Conservation (phyloP, 35 echinoderm and acorn worm genomes). For the Stichopus chloronotus region DNA sequence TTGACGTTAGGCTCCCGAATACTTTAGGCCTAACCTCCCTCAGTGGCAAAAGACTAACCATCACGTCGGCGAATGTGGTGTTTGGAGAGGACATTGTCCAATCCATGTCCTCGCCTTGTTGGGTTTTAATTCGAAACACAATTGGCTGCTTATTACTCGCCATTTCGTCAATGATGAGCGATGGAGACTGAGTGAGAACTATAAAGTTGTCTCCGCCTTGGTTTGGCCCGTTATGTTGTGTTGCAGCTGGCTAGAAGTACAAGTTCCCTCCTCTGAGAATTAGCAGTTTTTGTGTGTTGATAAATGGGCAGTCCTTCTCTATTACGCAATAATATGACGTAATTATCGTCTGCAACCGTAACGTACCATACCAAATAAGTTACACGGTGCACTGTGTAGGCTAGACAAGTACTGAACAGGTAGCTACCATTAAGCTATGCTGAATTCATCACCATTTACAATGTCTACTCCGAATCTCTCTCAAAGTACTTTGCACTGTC, state of each 20-base stretch:
- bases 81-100: constrained; percentile 56
- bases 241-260: too few relatives aligned
- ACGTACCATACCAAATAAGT: neutral
- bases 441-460: neutral
- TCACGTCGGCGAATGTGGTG: constrained; percentile 37
- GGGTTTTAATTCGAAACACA: constrained; percentile 50
- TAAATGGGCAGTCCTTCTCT: neutral
- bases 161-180: neutral
- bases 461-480: neutral
- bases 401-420: neutral
- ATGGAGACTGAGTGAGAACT: too few relatives aligned
- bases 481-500: neutral
- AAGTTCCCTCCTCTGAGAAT: neutral
- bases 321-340: neutral
- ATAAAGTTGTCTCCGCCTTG: too few relatives aligned
- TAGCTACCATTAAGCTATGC: neutral
- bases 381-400: neutral
- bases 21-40: neutral
- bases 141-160: constrained; percentile 50
- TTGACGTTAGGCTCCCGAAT: neutral
- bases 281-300: neutral
- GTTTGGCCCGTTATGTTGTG: too few relatives aligned
- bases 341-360: too few relatives aligned
- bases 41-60: neutral
- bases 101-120: constrained; percentile 49